These are phyloP conservation scores for Ceratosolen fusciceps DNA, from an alignment of 1,140 invertebrate genomes.

Conservation along the genomic window DNA sequence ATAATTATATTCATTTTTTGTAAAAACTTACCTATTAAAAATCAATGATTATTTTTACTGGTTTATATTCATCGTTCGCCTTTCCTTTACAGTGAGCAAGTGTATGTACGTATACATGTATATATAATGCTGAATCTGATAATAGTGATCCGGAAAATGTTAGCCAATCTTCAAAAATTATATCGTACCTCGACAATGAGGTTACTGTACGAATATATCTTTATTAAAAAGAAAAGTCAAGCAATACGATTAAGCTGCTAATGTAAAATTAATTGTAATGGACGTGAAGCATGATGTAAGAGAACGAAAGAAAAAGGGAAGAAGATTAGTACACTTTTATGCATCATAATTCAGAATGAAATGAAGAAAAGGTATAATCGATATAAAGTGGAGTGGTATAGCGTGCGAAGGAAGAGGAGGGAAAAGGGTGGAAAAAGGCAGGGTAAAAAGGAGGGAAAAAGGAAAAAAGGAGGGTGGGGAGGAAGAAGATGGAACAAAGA, in stretches of 20 bases:
- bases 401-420: neutral
- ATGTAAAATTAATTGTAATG: neutral
- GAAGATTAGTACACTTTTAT: conserved; percentile 42
- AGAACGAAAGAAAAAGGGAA: neutral
- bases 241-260: neutral
- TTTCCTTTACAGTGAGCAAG: too few species aligned
- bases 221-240: conserved; percentile 6
- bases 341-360: conserved; percentile 36
- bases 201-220: neutral
- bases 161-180: too few species aligned
- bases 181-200: too few species aligned
- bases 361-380: conserved; percentile 43
- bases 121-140: too few species aligned
- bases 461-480: neutral
- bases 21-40: too few species aligned
- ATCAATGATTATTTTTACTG: too few species aligned
- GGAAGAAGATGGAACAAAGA: conserved; percentile 4
- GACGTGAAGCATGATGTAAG: neutral
- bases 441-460: neutral
- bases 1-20: too few species aligned
- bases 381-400: conserved; percentile 11
- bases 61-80: too few species aligned
- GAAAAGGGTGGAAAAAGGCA: neutral
- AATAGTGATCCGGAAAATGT: too few species aligned
- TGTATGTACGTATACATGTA: too few species aligned